Evolutionary conservation across 1,140 invertebrate species (phyloP).

Genomic region (Trichogramma pretiosum): DNA sequence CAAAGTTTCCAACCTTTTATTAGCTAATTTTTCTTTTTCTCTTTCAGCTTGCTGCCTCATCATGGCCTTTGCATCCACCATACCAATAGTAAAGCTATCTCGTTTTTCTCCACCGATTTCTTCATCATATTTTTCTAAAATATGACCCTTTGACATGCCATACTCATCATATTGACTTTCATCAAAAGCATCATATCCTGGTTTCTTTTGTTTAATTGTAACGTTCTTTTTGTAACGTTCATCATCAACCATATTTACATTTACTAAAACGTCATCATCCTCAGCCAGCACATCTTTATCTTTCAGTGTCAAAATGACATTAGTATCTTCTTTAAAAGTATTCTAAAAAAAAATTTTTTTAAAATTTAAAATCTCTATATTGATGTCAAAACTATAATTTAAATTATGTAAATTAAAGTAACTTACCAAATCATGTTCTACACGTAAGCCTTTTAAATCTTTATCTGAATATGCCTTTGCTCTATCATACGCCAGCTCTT

Average conservation of each 20-base stretch:
- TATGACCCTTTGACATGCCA: slow-evolving; percentile 61
- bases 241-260: slow-evolving; percentile 92
- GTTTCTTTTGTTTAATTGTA: slow-evolving; percentile 75
- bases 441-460: slow-evolving; percentile 75
- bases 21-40: slow-evolving; percentile 53
- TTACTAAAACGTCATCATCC: slow-evolving; percentile 80
- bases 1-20: slow-evolving; percentile 66
- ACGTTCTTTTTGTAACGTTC: slow-evolving; percentile 84
- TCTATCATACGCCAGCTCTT: slow-evolving; percentile 60
- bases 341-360: slow-evolving; percentile 37
- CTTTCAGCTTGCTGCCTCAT: slow-evolving; percentile 44
- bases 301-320: slow-evolving; percentile 85
- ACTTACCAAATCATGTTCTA: slow-evolving; percentile 73
- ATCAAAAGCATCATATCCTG: slow-evolving; percentile 76
- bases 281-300: slow-evolving; percentile 87
- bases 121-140: slow-evolving; percentile 90
- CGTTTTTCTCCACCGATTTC: slow-evolving; percentile 77
- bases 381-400: slow-evolving; percentile 1
- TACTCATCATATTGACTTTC: slow-evolving; percentile 78
- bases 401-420: slow-evolving; percentile 9
- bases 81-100: slow-evolving; percentile 73
- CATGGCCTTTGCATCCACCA: slow-evolving; percentile 41
- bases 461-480: slow-evolving; percentile 55
- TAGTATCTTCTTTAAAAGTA: slow-evolving; percentile 72
- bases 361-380: slow-evolving; percentile 8